Conservation (phyloP, 92 coral and sea anemone species). For the Porites lobata region DNA sequence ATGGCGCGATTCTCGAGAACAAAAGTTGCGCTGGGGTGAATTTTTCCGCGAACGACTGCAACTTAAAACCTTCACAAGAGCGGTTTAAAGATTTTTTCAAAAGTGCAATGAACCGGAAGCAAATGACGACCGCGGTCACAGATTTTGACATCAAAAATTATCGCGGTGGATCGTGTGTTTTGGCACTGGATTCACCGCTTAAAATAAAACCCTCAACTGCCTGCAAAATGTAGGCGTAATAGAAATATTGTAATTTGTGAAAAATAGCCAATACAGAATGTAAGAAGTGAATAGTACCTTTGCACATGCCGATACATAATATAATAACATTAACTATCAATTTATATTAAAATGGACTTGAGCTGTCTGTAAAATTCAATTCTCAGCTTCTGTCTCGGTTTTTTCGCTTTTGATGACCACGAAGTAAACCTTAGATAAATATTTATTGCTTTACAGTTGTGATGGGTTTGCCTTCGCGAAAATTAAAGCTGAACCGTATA, state of each 20-base stretch:
- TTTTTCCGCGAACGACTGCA: not conserved
- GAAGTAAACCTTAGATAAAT: constrained; percentile 26
- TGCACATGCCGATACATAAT: constrained; percentile 28
- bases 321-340: not conserved
- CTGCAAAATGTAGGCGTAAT: not conserved
- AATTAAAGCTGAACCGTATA: constrained; percentile 20
- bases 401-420: constrained; percentile 14
- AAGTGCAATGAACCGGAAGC: constrained; percentile 47
- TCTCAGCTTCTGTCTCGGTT: constrained; percentile 30
- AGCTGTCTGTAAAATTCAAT: not conserved
- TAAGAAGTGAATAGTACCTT: no score
- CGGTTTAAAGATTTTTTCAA: constrained; percentile 21
- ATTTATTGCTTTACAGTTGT: not conserved
- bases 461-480: constrained; percentile 24
- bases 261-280: constrained; percentile 5
- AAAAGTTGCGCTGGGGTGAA: not conserved
- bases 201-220: not conserved
- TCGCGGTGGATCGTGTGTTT: constrained; percentile 5
- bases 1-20: not conserved
- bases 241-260: constrained; percentile 28
- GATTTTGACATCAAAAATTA: constrained; percentile 24
- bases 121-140: constrained; percentile 11
- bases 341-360: not conserved
- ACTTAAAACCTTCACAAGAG: not conserved
- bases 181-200: not conserved